These are phyloP conservation scores for Odontomachus brunneus DNA, from an alignment of 1,140 invertebrate genomes.

Conservation along the genomic window DNA sequence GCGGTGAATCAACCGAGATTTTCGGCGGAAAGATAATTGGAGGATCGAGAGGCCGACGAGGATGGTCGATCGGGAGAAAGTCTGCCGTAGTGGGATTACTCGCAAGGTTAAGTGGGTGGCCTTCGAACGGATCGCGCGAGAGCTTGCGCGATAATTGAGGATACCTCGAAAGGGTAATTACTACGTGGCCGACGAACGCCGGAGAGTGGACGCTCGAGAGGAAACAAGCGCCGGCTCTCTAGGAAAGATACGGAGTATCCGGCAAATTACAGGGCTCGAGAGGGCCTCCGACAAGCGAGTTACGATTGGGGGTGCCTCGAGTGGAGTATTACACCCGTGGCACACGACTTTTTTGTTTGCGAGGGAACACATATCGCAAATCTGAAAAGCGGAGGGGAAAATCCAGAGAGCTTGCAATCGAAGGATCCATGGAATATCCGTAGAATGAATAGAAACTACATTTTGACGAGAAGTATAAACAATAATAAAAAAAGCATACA, in stretches of 20 bases:
- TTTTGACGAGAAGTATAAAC: too few relatives aligned
- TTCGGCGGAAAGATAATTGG: conserved; percentile 26
- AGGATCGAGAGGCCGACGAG: background rate
- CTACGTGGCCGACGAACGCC: conserved; percentile 37
- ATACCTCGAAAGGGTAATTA: conserved; percentile 56
- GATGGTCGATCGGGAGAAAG: background rate
- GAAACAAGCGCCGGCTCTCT: conserved; percentile 28
- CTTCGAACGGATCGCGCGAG: conserved; percentile 25
- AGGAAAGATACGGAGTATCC: conserved; percentile 43
- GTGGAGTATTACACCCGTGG: conserved; percentile 11
- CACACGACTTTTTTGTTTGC: conserved; percentile 28
- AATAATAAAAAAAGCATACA: too few relatives aligned
- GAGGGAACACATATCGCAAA: background rate
- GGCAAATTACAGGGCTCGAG: conserved; percentile 51
- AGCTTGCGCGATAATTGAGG: conserved; percentile 36
- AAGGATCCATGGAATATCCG: too few relatives aligned
- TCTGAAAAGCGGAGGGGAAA: background rate
- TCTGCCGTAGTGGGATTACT: conserved; percentile 21
- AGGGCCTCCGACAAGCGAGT: conserved; percentile 30
- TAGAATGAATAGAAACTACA: too few relatives aligned
- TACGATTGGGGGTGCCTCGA: conserved; percentile 27
- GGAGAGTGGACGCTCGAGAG: conserved; percentile 42
- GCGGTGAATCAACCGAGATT: background rate
- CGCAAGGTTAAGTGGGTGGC: conserved; percentile 35
- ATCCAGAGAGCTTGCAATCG: too few relatives aligned